Conservation (phyloP, 2,113 vertebrate genomes). For the Ciconia boyciana region DNA sequence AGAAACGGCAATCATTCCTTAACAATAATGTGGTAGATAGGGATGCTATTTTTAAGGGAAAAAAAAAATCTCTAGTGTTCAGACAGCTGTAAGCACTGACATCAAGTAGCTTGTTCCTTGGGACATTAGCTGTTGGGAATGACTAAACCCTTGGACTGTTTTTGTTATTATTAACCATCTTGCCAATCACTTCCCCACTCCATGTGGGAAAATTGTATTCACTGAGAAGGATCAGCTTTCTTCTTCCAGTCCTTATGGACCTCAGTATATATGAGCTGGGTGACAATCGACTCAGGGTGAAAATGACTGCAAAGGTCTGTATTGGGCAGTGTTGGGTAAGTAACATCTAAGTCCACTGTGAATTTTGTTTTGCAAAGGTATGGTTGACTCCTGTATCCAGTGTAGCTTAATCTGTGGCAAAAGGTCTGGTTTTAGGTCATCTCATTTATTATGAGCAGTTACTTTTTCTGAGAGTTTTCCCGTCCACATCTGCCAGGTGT, state of each 20-base stretch:
- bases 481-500: not conserved
- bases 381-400: not conserved
- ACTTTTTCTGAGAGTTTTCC: not conserved
- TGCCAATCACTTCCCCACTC: not conserved
- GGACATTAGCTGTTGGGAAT: not conserved
- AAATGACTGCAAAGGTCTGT: not conserved
- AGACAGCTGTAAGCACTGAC: not conserved
- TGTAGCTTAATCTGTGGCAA: not conserved
- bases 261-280: not conserved
- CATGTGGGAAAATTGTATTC: not conserved
- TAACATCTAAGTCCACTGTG: not conserved
- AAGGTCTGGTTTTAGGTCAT: not conserved
- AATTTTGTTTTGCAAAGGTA: not conserved
- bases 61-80: not conserved
- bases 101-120: not conserved
- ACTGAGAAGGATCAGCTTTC: not conserved
- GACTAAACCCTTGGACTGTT: not conserved
- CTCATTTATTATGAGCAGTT: not conserved
- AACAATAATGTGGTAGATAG: not conserved
- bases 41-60: not conserved
- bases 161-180: not conserved
- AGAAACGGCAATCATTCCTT: not conserved
- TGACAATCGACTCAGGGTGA: not conserved
- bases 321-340: not conserved
- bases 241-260: not conserved